Percentiles rank a stretch among this genome's conserved stretches.
phyloP scores from a whole-genome alignment of 2,113 vertebrate genomes.

The Phylloscopus trochiloides region DNA sequence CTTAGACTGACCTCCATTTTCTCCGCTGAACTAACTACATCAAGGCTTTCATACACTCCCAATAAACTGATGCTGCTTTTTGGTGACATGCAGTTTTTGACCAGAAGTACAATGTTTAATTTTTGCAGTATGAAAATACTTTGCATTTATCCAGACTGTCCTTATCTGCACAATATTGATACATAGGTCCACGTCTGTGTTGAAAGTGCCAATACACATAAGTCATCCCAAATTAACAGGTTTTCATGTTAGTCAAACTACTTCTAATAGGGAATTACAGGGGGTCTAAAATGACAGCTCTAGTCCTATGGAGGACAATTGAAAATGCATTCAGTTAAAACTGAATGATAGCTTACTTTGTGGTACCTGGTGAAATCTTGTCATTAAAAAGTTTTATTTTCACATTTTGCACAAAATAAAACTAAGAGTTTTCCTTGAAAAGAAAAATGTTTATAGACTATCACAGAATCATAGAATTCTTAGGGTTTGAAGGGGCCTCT shows the following conservation, averaged over 20 bases:
- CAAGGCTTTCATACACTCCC: neutral
- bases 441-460: neutral
- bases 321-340: neutral
- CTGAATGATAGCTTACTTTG: neutral
- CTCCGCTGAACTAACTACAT: neutral
- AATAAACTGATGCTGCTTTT: neutral
- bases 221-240: neutral
- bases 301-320: neutral
- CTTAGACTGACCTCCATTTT: neutral
- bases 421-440: neutral
- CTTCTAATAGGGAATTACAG: neutral
- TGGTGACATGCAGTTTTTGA: neutral
- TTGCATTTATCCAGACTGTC: neutral
- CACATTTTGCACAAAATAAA: neutral
- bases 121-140: neutral
- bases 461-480: neutral
- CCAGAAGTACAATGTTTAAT: neutral
- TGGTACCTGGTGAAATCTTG: neutral
- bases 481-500: neutral
- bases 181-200: neutral
- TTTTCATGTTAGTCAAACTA: neutral
- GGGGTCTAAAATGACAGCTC: neutral
- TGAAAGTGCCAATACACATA: neutral
- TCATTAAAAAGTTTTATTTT: neutral
- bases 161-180: neutral